These are phyloP conservation scores for Phalacrocorax pelagicus DNA, from an alignment of 2,113 vertebrate genomes.

Conservation along the genomic window DNA sequence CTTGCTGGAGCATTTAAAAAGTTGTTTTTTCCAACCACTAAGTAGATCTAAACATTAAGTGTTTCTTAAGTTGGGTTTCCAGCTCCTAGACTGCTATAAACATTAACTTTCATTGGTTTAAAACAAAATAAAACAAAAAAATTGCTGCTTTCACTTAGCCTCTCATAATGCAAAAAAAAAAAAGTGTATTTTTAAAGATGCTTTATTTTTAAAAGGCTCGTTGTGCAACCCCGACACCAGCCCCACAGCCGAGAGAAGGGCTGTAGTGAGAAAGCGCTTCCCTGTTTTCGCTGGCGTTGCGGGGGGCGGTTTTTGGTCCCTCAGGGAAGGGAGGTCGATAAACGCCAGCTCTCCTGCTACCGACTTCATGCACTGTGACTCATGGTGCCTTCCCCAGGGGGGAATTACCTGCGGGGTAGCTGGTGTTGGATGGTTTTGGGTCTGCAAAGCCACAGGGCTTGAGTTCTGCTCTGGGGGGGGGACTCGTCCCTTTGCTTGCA, in stretches of 20 bases:
- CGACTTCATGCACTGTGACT: not conserved
- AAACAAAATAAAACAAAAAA: slow-evolving; percentile 36
- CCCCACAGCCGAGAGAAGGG: not conserved
- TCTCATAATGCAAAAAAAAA: not conserved
- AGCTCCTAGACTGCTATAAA: slow-evolving; percentile 73
- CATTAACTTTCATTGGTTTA: slow-evolving; percentile 68
- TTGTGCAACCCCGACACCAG: slow-evolving; percentile 35
- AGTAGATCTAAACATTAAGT: slow-evolving; percentile 82
- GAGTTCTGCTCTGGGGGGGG: not conserved
- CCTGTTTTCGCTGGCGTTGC: not conserved
- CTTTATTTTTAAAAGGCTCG: not conserved
- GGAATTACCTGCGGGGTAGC: no score
- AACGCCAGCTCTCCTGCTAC: not conserved
- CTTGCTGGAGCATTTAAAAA: slow-evolving; percentile 70
- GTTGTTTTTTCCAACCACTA: slow-evolving; percentile 83
- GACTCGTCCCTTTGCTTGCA: not conserved
- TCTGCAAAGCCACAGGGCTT: rapidly evolving
- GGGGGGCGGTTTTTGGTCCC: not conserved
- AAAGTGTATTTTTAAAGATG: not conserved
- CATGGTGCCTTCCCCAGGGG: not conserved
- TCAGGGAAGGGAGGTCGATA: not conserved
- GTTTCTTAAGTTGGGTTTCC: slow-evolving; percentile 76
- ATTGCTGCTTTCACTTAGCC: slow-evolving; percentile 3
- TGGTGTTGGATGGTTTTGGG: not conserved
- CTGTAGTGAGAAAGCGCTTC: not conserved